phyloP scores from a whole-genome alignment of 2,797 vertebrate species.

The Cirrhinus molitorella region DNA sequence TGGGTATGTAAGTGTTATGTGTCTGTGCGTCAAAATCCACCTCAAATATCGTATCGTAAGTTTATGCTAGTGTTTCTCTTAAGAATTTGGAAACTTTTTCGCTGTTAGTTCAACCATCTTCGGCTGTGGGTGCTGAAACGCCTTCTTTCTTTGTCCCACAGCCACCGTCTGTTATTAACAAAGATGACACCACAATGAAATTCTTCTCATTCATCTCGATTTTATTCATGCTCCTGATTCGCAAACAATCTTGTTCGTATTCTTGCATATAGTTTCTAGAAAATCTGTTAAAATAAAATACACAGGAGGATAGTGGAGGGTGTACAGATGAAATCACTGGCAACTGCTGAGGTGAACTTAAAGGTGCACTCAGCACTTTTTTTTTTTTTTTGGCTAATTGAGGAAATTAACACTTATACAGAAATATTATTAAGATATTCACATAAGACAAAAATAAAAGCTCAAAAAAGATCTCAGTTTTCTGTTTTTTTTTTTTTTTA shows the following conservation, averaged over 20 bases:
- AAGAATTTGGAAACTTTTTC: conserved; percentile 27
- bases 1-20: not conserved
- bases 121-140: conserved; percentile 30
- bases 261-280: not conserved
- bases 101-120: conserved; percentile 16
- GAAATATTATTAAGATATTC: not conserved
- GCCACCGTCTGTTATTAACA: conserved; percentile 51
- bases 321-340: not conserved
- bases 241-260: not conserved
- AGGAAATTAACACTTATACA: not conserved
- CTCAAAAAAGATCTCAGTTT: not conserved
- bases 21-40: not conserved
- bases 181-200: conserved; percentile 45
- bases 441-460: not conserved
- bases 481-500: not conserved
- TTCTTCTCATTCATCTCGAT: conserved; percentile 17
- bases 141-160: conserved; percentile 56
- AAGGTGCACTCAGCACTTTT: not conserved
- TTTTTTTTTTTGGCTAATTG: not conserved
- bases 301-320: not conserved
- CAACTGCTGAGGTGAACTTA: not conserved
- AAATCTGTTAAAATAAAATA: not conserved
- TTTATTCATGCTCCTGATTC: not conserved
- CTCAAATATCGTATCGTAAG: not conserved
- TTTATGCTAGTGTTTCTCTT: not conserved